Conservation (phyloP, 2,113 vertebrate genomes). For the Hemibagrus wyckioides region DNA sequence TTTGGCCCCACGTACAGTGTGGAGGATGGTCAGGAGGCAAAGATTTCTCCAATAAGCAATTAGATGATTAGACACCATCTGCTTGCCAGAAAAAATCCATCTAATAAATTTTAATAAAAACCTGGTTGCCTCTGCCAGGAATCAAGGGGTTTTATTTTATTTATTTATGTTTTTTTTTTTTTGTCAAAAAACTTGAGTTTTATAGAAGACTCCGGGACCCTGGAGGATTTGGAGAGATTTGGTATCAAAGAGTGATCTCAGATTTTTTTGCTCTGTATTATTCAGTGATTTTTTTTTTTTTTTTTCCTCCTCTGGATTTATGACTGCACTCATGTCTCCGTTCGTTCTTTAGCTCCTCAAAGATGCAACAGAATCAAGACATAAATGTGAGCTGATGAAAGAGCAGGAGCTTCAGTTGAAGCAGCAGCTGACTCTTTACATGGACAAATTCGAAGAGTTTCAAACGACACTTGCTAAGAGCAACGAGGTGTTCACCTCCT, state of each 20-base stretch:
- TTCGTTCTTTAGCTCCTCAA: constrained; percentile 84
- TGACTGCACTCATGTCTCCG: constrained; percentile 8
- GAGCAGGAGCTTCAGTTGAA: constrained; percentile 95
- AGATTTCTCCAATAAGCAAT: not conserved
- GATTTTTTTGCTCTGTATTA: no score
- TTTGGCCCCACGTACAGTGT: not conserved
- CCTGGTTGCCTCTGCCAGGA: not conserved
- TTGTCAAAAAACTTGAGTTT: not conserved
- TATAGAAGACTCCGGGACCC: not conserved
- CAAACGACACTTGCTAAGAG: constrained; percentile 98
- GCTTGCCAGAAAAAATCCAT: not conserved
- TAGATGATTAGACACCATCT: not conserved
- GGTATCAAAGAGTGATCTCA: no score
- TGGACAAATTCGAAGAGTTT: constrained; percentile 99
- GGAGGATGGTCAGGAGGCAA: not conserved
- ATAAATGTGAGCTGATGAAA: constrained; percentile 97
- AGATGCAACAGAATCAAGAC: constrained; percentile 92
- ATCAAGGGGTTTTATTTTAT: no score
- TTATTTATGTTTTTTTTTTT: no score
- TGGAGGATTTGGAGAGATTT: not conserved
- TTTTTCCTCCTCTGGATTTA: no score
- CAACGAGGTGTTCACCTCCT: constrained; percentile 98
- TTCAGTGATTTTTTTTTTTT: not conserved
- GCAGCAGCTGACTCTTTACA: constrained; percentile 97
- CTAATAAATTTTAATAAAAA: not conserved